Evolutionary conservation across 2,888 invertebrate genomes (phyloP), one percentile per base, ranked within the genome.

Genomic region (Agrotis exclamationis): DNA sequence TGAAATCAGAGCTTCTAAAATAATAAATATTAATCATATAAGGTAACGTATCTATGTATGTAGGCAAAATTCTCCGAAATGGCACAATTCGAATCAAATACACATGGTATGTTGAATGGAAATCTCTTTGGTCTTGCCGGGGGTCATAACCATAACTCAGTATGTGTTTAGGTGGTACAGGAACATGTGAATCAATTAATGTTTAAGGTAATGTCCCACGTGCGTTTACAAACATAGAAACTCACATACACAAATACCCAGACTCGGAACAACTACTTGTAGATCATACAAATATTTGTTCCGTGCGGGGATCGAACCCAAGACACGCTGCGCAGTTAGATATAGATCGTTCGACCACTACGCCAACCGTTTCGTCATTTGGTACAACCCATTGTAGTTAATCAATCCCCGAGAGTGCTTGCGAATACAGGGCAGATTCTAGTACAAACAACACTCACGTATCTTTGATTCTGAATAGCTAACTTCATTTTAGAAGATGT

Each of bases 1-100:
- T 16, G 18, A 50, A 50, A 45, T 63, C n/a, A 7, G n/a, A 53
- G 44, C n/a, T 44, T 24, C 54, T 63, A 2, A 57, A 57, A 60
- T 44, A 22, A 51, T 51, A 60, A 64, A 47, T 47, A 24, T 47
- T 13, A n/a, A n/a, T n/a, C n/a, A n/a, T n/a, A 13, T 45, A 33
- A 18, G 50, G 24, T 48, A 53, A 62, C 24, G 16, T 53, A 63
- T 22, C 44, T 48, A 57, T 50, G 24, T 50, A 63, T 63, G 58
- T n/a, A n/a, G n/a, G n/a, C 62, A 54, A 66, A 65, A 63, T 63
- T 63, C 45, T n/a, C 14, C 24, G 6, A 77, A 47, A 62, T 48
- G 62, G 64, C 48, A 64, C 58, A 16, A 44, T 60, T 67, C 44
- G 54, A 51, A 71, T 47, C 44, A 54, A 71, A 66, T 28, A 7